A percentile compares a stretch with the other conserved stretches of the same genome.
These are phyloP conservation scores for Percina caprodes DNA, from an alignment of 2,113 vertebrate species.

Conservation along the genomic window DNA sequence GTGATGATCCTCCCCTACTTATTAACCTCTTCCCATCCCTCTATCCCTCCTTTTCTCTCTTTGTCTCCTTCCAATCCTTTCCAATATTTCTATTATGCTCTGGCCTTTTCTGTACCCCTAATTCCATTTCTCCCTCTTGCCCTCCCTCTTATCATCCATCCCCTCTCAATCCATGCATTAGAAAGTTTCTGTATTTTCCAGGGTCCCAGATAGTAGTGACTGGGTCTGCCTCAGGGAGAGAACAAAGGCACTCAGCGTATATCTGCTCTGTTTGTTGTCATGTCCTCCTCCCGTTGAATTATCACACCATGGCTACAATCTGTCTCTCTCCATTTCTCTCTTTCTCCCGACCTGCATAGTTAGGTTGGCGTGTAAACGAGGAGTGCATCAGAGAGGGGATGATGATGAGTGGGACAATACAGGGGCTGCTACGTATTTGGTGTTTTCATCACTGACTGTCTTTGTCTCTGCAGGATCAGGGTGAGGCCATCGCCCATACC, in stretches of 20 bases:
- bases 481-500: constrained; percentile 92
- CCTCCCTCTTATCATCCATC: constrained; percentile 13
- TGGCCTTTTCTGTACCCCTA: constrained; percentile 46
- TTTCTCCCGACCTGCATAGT: constrained; percentile 7
- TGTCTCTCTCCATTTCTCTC: constrained; percentile 27
- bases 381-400: constrained; percentile 22
- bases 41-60: constrained; percentile 8
- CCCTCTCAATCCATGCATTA: constrained; percentile 29
- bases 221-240: constrained; percentile 33
- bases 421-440: constrained; percentile 18
- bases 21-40: constrained; percentile 24
- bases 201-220: constrained; percentile 23
- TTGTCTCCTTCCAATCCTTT: constrained; percentile 15
- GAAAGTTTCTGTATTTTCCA: constrained; percentile 48
- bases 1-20: constrained; percentile 47
- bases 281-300: constrained; percentile 46
- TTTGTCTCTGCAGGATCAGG: constrained; percentile 81
- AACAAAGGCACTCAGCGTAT: constrained; percentile 40
- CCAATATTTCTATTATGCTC: constrained; percentile 40
- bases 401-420: constrained; percentile 22
- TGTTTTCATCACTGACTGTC: constrained; percentile 39
- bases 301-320: constrained; percentile 10
- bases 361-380: constrained; percentile 17
- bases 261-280: constrained; percentile 43
- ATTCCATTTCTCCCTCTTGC: constrained; percentile 37